Conservation (phyloP, 2,888 invertebrate genomes). For the Diaphora mendica region DNA sequence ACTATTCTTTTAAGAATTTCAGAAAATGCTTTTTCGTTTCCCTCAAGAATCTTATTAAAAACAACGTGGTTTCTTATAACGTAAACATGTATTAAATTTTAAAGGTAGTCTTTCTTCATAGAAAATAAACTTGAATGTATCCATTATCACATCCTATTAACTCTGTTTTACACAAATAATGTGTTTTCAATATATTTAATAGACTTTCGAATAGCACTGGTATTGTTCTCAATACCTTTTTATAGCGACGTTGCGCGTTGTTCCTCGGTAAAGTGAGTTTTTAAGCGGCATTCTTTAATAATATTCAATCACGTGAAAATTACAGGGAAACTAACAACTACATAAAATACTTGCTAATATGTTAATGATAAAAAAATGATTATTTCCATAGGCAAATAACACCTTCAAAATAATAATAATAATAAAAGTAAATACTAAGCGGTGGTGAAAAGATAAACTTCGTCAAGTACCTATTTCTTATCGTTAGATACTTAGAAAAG, state of each 20-base stretch:
- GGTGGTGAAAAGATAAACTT: too few species aligned
- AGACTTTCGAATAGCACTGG: slow-evolving; percentile 7
- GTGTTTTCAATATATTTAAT: slow-evolving; percentile 2
- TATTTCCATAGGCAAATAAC: too few species aligned
- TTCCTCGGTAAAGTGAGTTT: background rate
- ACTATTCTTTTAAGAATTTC: too few species aligned
- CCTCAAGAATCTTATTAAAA: too few species aligned
- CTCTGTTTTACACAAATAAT: background rate
- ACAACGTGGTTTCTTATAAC: background rate
- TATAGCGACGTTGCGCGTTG: background rate
- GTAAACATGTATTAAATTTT: background rate
- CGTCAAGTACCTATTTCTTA: too few species aligned
- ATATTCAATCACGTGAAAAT: background rate
- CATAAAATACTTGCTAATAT: background rate
- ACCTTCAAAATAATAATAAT: too few species aligned
- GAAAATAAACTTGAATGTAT: slow-evolving; percentile 15
- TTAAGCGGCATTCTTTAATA: slow-evolving; percentile 1
- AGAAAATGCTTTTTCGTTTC: too few species aligned
- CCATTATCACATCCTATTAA: slow-evolving; percentile 12
- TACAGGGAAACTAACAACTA: background rate
- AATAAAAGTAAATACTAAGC: too few species aligned
- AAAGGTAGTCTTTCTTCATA: slow-evolving; percentile 6
- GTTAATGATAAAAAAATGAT: background rate
- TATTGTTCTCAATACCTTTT: background rate
- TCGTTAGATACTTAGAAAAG: too few species aligned